Conservation (phyloP, 2,113 vertebrate species). For the Dipodomys stephensi region DNA sequence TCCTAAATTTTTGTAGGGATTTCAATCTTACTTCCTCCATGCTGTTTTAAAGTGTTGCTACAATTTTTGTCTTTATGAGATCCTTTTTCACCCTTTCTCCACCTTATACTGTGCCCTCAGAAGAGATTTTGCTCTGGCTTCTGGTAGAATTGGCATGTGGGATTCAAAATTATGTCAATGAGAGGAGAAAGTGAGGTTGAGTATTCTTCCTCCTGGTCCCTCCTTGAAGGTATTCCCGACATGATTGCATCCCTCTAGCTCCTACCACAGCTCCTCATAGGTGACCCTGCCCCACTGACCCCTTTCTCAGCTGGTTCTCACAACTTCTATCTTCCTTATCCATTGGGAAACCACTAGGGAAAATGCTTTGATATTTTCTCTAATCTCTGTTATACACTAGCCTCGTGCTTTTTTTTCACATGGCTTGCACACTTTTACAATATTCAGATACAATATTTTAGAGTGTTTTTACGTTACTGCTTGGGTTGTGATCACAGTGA, state of each 20-base stretch:
- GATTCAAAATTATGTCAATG: background rate
- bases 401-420: background rate
- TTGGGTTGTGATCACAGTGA: background rate
- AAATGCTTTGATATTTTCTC: background rate
- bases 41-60: background rate
- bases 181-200: background rate
- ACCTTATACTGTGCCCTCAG: background rate
- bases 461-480: background rate
- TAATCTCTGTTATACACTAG: background rate
- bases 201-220: background rate
- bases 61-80: background rate
- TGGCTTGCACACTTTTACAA: background rate
- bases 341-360: background rate
- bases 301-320: background rate
- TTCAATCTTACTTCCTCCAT: too few species aligned
- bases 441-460: background rate
- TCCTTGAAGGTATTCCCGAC: background rate
- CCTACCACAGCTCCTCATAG: background rate
- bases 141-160: background rate
- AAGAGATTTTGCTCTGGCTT: background rate
- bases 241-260: background rate
- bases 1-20: too few species aligned
- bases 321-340: background rate
- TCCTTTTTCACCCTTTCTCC: background rate
- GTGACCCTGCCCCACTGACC: background rate